Evolutionary conservation across 2,797 vertebrate species (phyloP), one percentile per base, ranked within the genome.

Genomic region (Hoplostethus atlanticus): DNA sequence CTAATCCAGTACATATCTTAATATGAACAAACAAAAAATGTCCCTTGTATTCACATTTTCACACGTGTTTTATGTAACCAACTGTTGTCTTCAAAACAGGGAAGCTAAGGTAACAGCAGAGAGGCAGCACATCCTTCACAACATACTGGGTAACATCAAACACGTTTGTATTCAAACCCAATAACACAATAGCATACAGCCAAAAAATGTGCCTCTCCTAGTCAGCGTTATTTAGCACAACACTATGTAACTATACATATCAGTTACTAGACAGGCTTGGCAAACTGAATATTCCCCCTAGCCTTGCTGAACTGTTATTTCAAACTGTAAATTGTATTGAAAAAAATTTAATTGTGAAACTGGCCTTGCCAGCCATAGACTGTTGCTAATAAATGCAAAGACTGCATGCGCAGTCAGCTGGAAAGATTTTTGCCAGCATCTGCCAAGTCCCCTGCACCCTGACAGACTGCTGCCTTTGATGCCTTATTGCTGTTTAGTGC

Each of bases 381-480:
- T 68, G 66, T 66, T 61, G 64, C 64, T 64, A 47, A 47, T 78
- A 71, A 77, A 81, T 69, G 68, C 69, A 80, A 63, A 67, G 57
- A 52, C 78, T 38, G 67, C 1, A 0, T 79, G 68, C 50, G 77
- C 66, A 86, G 58, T 69, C 42, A 71, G 71, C 74, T 70, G 40
- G 79, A 71, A 66, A 64, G 15, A 63, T 69, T 55, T 71, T 80
- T 70, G 21, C 28, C 52, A 61, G 58, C 62, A 77, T 70, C 75
- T 84, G 81, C 77, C 82, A 85, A 79, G 60, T 80, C 68, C 61
- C 21, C 75, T 84, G 79, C 53, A 76, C 57, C 53, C 71, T 80
- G 81, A 89, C 82, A 88, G 82, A 83, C 84, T 89, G 85, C 82
- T 84, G 76, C 73, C 74, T 86, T 77, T 84, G 82, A 84, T 84